A percentile compares a stretch with the other conserved stretches of the same genome.
These are phyloP conservation scores for Eunapius fragilis DNA, from an alignment of 37 sponge, comb jelly and placozoan species.

Conservation along the genomic window DNA sequence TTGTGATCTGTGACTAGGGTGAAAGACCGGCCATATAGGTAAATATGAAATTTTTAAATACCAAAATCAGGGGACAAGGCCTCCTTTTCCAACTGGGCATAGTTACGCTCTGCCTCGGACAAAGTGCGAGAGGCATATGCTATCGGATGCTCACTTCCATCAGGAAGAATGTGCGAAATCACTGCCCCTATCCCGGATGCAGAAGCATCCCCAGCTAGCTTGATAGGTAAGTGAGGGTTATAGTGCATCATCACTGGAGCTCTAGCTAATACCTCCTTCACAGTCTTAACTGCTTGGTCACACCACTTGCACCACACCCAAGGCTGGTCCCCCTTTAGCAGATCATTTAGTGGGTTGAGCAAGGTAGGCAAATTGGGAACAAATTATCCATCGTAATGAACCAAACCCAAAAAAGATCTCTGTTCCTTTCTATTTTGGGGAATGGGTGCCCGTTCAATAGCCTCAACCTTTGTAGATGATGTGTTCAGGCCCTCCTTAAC, in stretches of 20 bases:
- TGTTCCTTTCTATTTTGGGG: constrained; percentile 36
- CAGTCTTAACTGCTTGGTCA: constrained; percentile 8
- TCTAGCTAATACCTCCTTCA: constrained; percentile 5
- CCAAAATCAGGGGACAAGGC: constrained; percentile 9
- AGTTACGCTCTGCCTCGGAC: constrained; percentile 11
- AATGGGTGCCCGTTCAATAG: constrained; percentile 28
- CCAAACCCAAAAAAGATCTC: constrained; percentile 35
- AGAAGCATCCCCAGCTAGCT: constrained; percentile 45
- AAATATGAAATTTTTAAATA: constrained; percentile 38
- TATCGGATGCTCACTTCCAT: constrained; percentile 45
- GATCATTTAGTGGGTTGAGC: constrained; percentile 26
- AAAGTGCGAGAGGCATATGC: constrained; percentile 41
- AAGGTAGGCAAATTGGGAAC: constrained; percentile 35
- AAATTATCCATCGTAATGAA: constrained; percentile 47
- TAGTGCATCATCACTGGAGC: constrained; percentile 43
- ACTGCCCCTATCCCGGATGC: constrained; percentile 54
- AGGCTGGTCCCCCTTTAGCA: constrained; percentile 6
- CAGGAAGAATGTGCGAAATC: constrained; percentile 39
- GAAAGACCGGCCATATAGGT: constrained; percentile 69
- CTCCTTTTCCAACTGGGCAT: constrained; percentile 23
- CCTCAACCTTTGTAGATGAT: constrained; percentile 19
- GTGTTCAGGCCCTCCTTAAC: constrained; percentile 31
- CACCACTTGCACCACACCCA: constrained; percentile 36
- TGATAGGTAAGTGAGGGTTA: constrained; percentile 27
- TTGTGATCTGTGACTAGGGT: constrained; percentile 40